These are phyloP conservation scores for Masticophis lateralis DNA, from an alignment of 2,797 vertebrate genomes.

Conservation along the genomic window DNA sequence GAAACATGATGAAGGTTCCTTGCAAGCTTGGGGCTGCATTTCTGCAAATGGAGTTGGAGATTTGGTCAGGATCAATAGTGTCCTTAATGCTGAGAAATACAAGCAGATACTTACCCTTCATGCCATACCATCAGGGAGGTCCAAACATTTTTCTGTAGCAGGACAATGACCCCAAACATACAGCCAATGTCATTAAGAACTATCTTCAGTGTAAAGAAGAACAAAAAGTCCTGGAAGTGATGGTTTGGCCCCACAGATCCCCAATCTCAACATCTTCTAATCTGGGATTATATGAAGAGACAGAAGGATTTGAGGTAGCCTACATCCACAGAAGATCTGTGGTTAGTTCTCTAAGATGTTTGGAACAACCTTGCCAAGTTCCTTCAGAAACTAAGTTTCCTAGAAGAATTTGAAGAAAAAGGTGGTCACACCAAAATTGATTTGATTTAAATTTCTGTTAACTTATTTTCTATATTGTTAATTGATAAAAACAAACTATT, in stretches of 20 bases:
- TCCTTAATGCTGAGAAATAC: neutral
- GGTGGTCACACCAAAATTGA: neutral
- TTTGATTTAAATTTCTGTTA: neutral
- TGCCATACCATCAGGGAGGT: neutral
- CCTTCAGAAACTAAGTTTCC: neutral
- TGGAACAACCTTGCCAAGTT: neutral
- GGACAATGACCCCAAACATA: neutral
- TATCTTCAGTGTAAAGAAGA: neutral
- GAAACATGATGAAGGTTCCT: neutral
- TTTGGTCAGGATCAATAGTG: neutral
- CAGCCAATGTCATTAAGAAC: neutral
- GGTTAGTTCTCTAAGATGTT: neutral
- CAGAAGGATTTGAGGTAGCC: neutral
- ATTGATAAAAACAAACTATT: neutral
- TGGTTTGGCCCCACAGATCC: neutral
- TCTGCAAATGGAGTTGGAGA: neutral
- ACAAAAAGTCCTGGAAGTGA: neutral
- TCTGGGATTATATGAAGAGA: neutral
- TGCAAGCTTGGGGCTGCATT: neutral
- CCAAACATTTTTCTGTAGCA: neutral
- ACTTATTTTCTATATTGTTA: neutral
- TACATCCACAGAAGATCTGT: neutral
- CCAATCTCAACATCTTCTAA: neutral
- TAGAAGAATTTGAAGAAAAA: neutral
- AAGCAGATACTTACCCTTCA: neutral